Percentiles rank a stretch among this genome's conserved stretches.
Conservation (phyloP, 2,113 vertebrate genomes). For the Glareola pratincola region DNA sequence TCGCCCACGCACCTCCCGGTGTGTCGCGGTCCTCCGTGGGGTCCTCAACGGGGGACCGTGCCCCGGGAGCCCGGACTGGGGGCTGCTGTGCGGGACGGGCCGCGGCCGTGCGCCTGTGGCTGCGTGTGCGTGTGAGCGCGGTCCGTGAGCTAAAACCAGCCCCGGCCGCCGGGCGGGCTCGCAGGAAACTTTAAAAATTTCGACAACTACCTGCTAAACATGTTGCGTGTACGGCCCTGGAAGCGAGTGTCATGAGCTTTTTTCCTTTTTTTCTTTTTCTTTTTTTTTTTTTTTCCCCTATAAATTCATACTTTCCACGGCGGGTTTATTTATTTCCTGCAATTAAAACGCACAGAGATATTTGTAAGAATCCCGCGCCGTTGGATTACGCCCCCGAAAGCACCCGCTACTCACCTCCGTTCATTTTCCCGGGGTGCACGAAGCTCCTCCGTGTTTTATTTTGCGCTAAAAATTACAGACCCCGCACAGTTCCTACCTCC, state of each 20-base stretch:
- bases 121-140: background rate
- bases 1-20: background rate
- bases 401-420: background rate
- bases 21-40: background rate
- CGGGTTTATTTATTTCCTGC: background rate
- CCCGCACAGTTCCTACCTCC: background rate
- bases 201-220: fast-evolving
- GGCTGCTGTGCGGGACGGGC: background rate
- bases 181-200: background rate
- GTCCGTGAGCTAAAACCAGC: background rate
- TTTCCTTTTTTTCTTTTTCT: too few species aligned
- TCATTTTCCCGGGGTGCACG: background rate
- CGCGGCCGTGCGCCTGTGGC: background rate
- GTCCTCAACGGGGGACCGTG: background rate
- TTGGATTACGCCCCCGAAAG: background rate
- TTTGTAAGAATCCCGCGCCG: background rate
- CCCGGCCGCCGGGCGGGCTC: background rate
- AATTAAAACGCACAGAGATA: background rate
- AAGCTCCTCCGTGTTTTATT: background rate
- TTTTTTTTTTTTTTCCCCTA: fast-evolving
- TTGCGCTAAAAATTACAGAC: background rate
- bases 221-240: background rate
- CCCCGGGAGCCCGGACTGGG: background rate
- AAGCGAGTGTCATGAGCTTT: fast-evolving
- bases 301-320: background rate